Evolutionary conservation across 2,113 vertebrate species (phyloP).

Genomic region (Sphyrna mokarran): DNA sequence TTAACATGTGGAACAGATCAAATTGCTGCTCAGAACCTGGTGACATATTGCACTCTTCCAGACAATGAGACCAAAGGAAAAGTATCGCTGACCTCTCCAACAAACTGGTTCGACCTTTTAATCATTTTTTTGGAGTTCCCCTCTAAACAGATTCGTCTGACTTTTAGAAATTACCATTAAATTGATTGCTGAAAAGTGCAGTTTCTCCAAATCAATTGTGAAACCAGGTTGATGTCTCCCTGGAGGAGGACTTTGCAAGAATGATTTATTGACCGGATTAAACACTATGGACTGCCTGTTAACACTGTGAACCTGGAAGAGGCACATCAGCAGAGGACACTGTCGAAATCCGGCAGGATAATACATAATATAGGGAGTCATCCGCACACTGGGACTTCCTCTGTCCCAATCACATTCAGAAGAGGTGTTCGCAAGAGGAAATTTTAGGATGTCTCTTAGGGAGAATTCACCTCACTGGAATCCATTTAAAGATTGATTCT

Average conservation of each 20-base stretch:
- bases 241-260: neutral
- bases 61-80: neutral
- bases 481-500: neutral
- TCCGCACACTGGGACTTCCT: no score
- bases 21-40: neutral
- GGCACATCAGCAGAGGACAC: neutral
- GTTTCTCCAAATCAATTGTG: neutral
- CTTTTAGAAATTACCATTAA: neutral
- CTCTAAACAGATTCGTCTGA: neutral
- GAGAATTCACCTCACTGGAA: neutral
- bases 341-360: neutral
- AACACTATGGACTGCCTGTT: neutral
- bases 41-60: neutral
- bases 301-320: neutral
- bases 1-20: neutral
- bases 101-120: neutral
- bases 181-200: neutral
- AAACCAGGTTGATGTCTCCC: neutral
- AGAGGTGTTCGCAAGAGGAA: no score
- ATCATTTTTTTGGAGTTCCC: neutral
- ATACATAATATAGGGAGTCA: neutral
- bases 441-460: no score
- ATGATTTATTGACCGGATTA: conserved; percentile 1
- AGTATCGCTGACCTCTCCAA: neutral
- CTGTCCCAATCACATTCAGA: no score